Base-by-base conservation (phyloP, 1,140 invertebrate genomes). In the Calosoma granatense region DNA sequence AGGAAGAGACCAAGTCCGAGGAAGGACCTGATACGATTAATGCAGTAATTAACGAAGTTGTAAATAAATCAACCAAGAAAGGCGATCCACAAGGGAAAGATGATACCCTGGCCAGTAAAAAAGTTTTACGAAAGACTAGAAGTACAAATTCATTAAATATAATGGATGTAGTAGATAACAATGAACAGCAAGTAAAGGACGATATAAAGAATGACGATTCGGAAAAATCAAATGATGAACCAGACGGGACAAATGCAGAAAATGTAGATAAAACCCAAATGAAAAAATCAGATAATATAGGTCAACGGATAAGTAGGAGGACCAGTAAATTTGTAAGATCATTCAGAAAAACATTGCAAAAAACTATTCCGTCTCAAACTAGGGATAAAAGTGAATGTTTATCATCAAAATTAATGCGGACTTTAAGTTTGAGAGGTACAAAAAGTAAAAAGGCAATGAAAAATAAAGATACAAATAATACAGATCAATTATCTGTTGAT, bases 321-420 rank as follows among this genome's bases (percentile, higher is more conserved):
- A 47, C 41, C 3, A 47, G 17, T 47, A 47, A 47, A 47, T 17
- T 47, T 12, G 15, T 47, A 47, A 47, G 17, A 47, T 6, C 41
- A 12, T 47, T 47, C 17, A 47, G 41, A 47, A 47, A 17, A 17
- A 11, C 9, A 12, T 12, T 12, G 17, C 6, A 12, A 47, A 6
- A 47, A 47, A 4, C 41, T 11, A 12, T 11, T 12, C 3, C 9
- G 4, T 12, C 9, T 11, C 3, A 47, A 47, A 47, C 15, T 26
- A 43, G 11, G 19, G 51, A 56, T 55, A 39, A 59, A 55, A 19
- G n/a, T 43, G 54, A 62, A 61, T 20, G 20, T 57, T 56, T 60
- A 22, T 51, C 36, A 15, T 15, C 61, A 4, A 61, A 57, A 55
- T 39, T 63, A 22, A 39, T 60, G 14, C 57, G 55, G 23, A 56